Percentiles rank a stretch among this genome's conserved stretches.
Conservation (phyloP, 1,140 invertebrate species). For the Drosophila melanica region DNA sequence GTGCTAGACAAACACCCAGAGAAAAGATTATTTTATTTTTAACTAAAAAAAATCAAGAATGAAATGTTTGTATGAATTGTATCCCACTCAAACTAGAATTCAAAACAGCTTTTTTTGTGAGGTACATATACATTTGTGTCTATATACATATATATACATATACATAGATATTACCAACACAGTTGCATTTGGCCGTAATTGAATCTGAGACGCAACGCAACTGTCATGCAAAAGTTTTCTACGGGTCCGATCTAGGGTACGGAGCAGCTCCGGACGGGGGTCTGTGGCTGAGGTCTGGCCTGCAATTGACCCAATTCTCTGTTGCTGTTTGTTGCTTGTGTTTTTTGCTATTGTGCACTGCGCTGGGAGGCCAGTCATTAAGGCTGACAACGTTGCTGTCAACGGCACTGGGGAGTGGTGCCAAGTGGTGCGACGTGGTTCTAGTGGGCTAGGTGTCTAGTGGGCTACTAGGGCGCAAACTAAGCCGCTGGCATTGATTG, state of each 20-base stretch:
- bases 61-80: too few relatives aligned
- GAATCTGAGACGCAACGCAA: conserved; percentile 41
- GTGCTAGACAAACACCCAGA: background rate
- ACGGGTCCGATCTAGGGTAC: background rate
- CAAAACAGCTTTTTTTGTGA: too few relatives aligned
- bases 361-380: conserved; percentile 38
- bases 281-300: conserved; percentile 24
- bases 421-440: conserved; percentile 3
- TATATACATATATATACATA: conserved; percentile 3
- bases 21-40: too few relatives aligned
- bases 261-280: background rate
- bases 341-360: conserved; percentile 35
- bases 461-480: conserved; percentile 54
- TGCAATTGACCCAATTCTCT: conserved; percentile 72
- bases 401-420: background rate
- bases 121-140: background rate
- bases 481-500: conserved; percentile 73
- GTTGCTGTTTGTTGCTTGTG: conserved; percentile 14
- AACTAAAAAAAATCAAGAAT: too few relatives aligned
- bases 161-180: background rate
- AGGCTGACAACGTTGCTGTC: conserved; percentile 29
- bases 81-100: too few relatives aligned
- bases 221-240: conserved; percentile 28
- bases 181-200: conserved; percentile 32
- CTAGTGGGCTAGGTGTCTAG: conserved; percentile 7